Base-by-base conservation (phyloP, 2,113 vertebrate genomes). In the Noturus placidus region DNA sequence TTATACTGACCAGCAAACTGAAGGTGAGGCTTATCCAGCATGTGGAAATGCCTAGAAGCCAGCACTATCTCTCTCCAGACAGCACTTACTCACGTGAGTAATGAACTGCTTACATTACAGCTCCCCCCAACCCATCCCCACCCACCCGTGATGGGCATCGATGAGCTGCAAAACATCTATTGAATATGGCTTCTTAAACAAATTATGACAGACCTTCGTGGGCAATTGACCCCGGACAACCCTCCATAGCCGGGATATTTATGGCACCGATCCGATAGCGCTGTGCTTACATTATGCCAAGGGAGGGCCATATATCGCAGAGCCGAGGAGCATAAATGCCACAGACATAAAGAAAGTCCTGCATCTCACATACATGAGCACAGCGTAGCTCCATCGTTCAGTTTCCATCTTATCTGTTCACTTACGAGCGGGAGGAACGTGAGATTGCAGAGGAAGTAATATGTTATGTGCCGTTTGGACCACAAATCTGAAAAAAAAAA, bases 121-220 rank as follows among this genome's bases (percentile, higher is more conserved):
- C 42, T 14, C 52, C 0, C 9, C 9, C 0, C 50, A 9, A 2
- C 1, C 2, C 38, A 2, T 4, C 42, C 11, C 50, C 50, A 52
- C 93, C 93, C 94, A 92, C 17, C 94, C 13, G 56, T 50, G 25
- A 85, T 92, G 92, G 94, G 93, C 94, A 94, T 88, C 86, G 91
- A 93, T 93, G 92, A 93, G 92, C 93, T 92, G 90, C 93, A 92
- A 89, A 95, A 94, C 91, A 93, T 88, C 91, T 92, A 95, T 94
- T 94, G 93, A 93, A 95, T 93, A 95, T 88, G 90, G 91, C 91
- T 94, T 93, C 94, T 96, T 88, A 96, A 96, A 96, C 93, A 96
- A 97, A 96, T 95, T 96, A 97, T 95, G 95, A 97, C 93, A 94
- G 95, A 94, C 94, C 91, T 94, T 93, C 94, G 91, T 90, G 46